Percentiles rank a stretch among this genome's conserved stretches.
Conservation (phyloP, 2,113 vertebrate genomes). For the Galbula dea region DNA sequence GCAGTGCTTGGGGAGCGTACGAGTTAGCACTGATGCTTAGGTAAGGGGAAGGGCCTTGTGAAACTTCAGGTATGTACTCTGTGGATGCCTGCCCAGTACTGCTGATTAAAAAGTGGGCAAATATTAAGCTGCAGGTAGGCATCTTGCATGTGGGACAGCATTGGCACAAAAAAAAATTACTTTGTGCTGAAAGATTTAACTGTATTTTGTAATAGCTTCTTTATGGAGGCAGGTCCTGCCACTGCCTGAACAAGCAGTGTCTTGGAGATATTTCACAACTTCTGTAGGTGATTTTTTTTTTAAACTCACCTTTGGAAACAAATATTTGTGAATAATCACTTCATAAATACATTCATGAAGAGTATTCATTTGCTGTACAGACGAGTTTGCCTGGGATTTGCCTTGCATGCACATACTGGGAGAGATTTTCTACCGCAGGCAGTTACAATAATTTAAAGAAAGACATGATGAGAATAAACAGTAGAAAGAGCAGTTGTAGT, state of each 20-base stretch:
- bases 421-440: constrained; percentile 20
- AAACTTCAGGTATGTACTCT: background rate
- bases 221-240: background rate
- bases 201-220: background rate
- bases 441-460: constrained; percentile 45
- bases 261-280: background rate
- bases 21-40: background rate
- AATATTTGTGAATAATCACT: background rate
- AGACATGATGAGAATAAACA: constrained; percentile 26
- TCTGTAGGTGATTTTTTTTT: background rate
- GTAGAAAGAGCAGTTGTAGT: background rate
- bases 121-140: background rate
- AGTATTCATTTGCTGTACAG: constrained; percentile 14
- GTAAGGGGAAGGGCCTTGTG: background rate
- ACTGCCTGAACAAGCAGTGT: background rate
- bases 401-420: background rate
- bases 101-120: background rate
- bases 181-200: background rate
- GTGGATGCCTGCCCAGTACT: background rate
- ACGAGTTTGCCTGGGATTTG: background rate
- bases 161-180: background rate
- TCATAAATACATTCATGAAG: background rate
- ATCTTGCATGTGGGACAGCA: background rate
- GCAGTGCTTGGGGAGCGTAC: accelerated
- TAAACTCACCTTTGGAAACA: background rate